Evolutionary conservation across 1,140 invertebrate species (phyloP).

Genomic region (Thrips palmi): DNA sequence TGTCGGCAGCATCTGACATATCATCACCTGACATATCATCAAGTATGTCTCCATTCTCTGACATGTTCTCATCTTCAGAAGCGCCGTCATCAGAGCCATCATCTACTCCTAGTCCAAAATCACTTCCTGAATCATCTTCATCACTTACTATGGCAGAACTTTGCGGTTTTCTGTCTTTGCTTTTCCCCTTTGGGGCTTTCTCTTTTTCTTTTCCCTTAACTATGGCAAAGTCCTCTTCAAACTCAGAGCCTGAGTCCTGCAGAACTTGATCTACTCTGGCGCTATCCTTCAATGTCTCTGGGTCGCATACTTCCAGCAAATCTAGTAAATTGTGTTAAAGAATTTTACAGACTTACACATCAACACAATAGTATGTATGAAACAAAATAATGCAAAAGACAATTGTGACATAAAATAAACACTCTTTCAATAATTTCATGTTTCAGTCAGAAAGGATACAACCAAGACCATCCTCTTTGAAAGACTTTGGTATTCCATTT

Average conservation of each 20-base stretch:
- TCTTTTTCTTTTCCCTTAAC: conserved; percentile 21
- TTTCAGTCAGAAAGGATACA: conserved; percentile 47
- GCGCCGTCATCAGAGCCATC: conserved; percentile 13
- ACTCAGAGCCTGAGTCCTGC: conserved; percentile 37
- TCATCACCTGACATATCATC: conserved; percentile 3
- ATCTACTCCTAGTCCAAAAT: conserved; percentile 12
- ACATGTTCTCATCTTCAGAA: conserved; percentile 10
- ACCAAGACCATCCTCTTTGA: conserved; percentile 64
- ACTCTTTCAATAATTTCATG: conserved; percentile 8
- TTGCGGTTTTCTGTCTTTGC: conserved; percentile 12
- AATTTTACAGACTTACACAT: conserved; percentile 6
- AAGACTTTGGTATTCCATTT: conserved; percentile 57
- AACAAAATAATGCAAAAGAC: conserved; percentile 9
- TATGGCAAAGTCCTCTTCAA: conserved; percentile 39
- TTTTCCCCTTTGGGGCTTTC: conserved; percentile 10
- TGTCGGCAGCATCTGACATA: conserved; percentile 10
- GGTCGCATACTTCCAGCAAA: conserved; percentile 61
- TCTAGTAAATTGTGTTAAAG: conserved; percentile 26
- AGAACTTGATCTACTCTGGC: conserved; percentile 41
- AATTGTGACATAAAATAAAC: conserved; percentile 10
- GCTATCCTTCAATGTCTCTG: conserved; percentile 41
- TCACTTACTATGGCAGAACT: too few species aligned
- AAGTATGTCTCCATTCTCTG: conserved; percentile 9
- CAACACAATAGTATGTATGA: conserved; percentile 7
- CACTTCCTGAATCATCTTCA: conserved; percentile 14